Conservation (phyloP, 2,113 vertebrate genomes). For the Gymnarchus niloticus region DNA sequence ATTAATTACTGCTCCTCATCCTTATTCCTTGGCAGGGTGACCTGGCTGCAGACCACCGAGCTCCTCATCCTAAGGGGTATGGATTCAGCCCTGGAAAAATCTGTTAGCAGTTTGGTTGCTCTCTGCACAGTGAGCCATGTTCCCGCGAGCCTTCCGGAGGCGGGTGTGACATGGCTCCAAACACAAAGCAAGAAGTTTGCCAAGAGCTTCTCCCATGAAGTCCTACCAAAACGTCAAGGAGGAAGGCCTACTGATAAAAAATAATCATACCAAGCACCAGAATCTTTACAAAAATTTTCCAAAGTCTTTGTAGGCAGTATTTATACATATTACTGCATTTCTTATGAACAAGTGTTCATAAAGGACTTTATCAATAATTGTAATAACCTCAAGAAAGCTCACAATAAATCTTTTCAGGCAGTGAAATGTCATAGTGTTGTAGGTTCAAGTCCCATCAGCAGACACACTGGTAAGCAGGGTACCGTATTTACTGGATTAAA, state of each 20-base stretch:
- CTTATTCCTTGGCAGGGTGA: background rate
- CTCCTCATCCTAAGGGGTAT: background rate
- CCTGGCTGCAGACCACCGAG: background rate
- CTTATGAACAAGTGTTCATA: background rate
- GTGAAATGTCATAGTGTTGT: background rate
- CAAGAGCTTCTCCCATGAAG: background rate
- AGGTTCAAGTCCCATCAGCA: background rate
- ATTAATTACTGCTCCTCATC: constrained; percentile 8
- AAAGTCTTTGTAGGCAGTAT: background rate
- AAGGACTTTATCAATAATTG: background rate
- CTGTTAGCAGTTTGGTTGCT: background rate
- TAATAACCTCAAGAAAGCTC: background rate
- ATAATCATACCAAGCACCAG: background rate
- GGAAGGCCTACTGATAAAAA: background rate
- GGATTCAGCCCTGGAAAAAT: background rate
- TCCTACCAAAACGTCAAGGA: background rate
- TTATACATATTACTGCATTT: background rate
- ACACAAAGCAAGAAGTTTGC: background rate
- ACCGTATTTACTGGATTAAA: background rate
- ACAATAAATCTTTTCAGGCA: background rate
- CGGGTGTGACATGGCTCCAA: background rate
- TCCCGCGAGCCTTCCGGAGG: background rate
- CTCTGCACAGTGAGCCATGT: background rate
- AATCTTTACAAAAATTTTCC: background rate
- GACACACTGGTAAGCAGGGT: background rate